A percentile compares a stretch with the other conserved stretches of the same genome.
phyloP scores from a whole-genome alignment of 2,797 vertebrate species.

The Heliangelus exortis region DNA sequence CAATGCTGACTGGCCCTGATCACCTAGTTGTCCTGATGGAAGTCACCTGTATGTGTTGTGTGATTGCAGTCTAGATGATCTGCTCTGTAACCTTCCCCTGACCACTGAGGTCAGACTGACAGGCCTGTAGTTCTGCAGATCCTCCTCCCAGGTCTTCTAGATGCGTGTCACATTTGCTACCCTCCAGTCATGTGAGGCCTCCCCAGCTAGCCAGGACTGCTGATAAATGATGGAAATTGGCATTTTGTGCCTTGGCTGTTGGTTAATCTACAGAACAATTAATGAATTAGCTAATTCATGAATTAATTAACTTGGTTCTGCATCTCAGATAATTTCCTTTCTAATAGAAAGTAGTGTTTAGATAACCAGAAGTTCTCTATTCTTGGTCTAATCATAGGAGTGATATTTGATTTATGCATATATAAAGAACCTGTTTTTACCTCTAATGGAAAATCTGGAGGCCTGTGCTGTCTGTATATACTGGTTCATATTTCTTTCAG shows the following conservation, averaged over 20 bases:
- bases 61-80: not conserved
- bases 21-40: not conserved
- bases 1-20: not conserved
- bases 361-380: not conserved
- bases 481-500: not conserved
- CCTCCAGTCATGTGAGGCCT: not conserved
- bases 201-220: not conserved
- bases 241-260: too few species aligned
- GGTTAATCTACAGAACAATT: not conserved
- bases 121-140: not conserved
- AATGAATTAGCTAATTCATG: not conserved
- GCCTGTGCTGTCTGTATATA: not conserved
- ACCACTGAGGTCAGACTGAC: not conserved
- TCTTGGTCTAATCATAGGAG: not conserved
- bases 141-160: not conserved
- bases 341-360: not conserved
- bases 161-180: not conserved
- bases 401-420: not conserved
- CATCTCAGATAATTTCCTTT: not conserved
- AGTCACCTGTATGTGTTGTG: accelerated
- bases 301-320: not conserved
- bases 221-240: not conserved
- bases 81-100: not conserved
- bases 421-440: not conserved
- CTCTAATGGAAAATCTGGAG: not conserved